A percentile compares a stretch with the other conserved stretches of the same genome.
phyloP scores from a whole-genome alignment of 1,140 invertebrate genomes.

The Atta texana region DNA sequence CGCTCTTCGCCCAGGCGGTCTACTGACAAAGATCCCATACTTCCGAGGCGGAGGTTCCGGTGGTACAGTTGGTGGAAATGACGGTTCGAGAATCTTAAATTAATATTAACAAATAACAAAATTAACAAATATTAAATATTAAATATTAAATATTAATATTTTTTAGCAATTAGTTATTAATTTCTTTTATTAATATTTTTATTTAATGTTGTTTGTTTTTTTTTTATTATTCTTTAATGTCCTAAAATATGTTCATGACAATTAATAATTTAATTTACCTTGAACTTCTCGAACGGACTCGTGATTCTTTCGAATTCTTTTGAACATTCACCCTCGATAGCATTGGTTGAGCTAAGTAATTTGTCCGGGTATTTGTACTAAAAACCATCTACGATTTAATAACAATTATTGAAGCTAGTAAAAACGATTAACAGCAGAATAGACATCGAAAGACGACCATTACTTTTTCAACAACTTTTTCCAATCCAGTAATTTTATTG shows the following conservation, averaged over 20 bases:
- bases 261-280: slow-evolving; percentile 64
- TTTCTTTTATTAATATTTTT: not conserved
- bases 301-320: slow-evolving; percentile 41
- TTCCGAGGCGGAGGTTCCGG: slow-evolving; percentile 78
- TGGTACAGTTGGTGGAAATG: slow-evolving; percentile 75
- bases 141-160: not conserved
- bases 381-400: slow-evolving; percentile 78
- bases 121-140: no score
- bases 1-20: slow-evolving; percentile 74
- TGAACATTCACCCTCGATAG: slow-evolving; percentile 52
- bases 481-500: slow-evolving; percentile 75
- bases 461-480: slow-evolving; percentile 80
- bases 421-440: not conserved
- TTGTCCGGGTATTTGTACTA: slow-evolving; percentile 72
- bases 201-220: no score
- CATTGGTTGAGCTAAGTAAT: slow-evolving; percentile 44
- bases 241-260: no score
- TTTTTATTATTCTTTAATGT: not conserved
- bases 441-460: not conserved
- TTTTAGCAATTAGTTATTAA: not conserved
- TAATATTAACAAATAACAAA: not conserved
- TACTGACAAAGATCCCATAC: slow-evolving; percentile 80
- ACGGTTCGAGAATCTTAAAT: slow-evolving; percentile 79
- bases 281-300: slow-evolving; percentile 73
- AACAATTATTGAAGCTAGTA: slow-evolving; percentile 65